Evolutionary conservation across 2,888 invertebrate genomes (phyloP), one percentile per base, ranked within the genome.

Genomic region (Lithophane leautieri): DNA sequence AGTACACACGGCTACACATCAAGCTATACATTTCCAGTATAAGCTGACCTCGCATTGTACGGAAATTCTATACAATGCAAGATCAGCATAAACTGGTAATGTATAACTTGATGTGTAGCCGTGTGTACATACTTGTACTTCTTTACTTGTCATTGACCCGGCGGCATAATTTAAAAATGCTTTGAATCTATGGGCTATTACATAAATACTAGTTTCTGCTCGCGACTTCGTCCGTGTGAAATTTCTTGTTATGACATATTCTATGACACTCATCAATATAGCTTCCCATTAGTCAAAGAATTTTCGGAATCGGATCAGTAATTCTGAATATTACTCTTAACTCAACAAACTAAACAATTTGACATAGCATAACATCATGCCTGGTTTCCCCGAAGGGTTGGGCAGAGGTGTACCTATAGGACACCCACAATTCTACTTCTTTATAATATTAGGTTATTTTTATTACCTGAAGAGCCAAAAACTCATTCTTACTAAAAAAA

Each of bases 121-220:
- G n/a, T n/a, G n/a, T n/a, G n/a, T n/a, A n/a, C 28, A 9, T 58
- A 69, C 40, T 69, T 68, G 4, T 66, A 52, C 58, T 69, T 74
- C 34, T 54, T 54, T 71, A 40, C 40, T 58, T 42, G 22, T 22
- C 81, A 62, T 79, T 67, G 81, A 80, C 19, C 75, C 80, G 34
- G 34, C 67, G 40, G 19, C 25, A 42, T 50, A 16, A 19, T 72
- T 44, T 25, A 34, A 61, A 71, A 67, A 62, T 40, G 4, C 11
- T 34, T 66, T 25, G 12, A 47, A 61, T 40, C 3, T 40, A 25
- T n/a, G 34, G 28, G 11, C 56, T 25, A 58, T 75, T 61, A 54
- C 22, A 16, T 74, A 72, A 74, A 44, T 9, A 58, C 28, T 58
- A 58, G 16, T 16, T 58, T 9, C 1, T 4, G 58, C 16, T 4